Evolutionary conservation across 2,113 vertebrate genomes (phyloP).

Genomic region (Mustela nigripes): DNA sequence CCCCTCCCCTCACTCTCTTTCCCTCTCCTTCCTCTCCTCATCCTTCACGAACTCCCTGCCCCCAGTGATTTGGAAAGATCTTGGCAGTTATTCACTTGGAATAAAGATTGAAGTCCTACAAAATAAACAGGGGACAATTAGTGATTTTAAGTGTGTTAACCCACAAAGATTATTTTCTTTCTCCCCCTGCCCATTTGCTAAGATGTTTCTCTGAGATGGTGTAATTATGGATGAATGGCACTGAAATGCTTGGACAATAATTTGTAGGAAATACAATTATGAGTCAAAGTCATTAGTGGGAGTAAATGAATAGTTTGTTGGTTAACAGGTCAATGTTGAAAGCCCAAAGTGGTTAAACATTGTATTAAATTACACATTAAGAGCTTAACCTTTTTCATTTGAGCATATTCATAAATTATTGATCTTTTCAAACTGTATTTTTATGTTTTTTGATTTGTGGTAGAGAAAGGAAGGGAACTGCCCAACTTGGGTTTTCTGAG

Average conservation of each 20-base stretch:
- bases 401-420: constrained; percentile 65
- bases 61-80: not conserved
- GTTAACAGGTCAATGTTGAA: constrained; percentile 70
- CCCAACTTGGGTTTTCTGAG: not conserved
- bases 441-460: constrained; percentile 59
- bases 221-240: constrained; percentile 77
- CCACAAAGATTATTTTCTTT: constrained; percentile 69
- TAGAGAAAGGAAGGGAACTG: constrained; percentile 9
- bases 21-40: no score
- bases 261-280: constrained; percentile 82
- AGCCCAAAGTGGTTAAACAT: constrained; percentile 66
- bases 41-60: rapidly evolving
- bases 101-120: constrained; percentile 50
- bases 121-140: constrained; percentile 71
- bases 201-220: constrained; percentile 42
- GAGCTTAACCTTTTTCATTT: constrained; percentile 42
- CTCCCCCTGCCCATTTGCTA: constrained; percentile 61
- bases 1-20: no score
- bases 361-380: constrained; percentile 71
- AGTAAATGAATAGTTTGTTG: constrained; percentile 77
- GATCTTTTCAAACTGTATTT: constrained; percentile 58
- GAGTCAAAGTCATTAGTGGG: constrained; percentile 74
- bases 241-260: constrained; percentile 75
- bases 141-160: constrained; percentile 71
- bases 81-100: constrained; percentile 56